Evolutionary conservation across 1,140 invertebrate genomes (phyloP).

Genomic region (Gonioctena quinquepunctata): DNA sequence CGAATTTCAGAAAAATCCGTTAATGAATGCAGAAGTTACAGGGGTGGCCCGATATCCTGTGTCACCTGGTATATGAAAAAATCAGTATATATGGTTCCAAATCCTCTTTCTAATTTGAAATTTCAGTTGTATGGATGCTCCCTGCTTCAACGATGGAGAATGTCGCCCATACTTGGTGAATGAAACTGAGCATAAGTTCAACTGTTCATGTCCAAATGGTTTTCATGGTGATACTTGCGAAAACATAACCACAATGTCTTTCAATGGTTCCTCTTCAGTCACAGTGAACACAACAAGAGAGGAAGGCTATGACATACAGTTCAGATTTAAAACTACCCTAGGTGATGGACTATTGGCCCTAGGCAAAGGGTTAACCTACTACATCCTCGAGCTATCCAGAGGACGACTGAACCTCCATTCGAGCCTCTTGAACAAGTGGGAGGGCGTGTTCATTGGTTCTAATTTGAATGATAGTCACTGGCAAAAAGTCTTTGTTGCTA

Average conservation of each 20-base stretch:
- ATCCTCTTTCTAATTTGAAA: conserved; percentile 59
- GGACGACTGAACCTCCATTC: conserved; percentile 85
- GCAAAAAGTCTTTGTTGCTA: conserved; percentile 86
- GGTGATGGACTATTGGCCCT: conserved; percentile 83
- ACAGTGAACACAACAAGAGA: conserved; percentile 78
- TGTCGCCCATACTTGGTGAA: conserved; percentile 80
- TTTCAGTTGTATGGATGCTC: conserved; percentile 74
- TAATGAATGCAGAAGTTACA: conserved; percentile 59
- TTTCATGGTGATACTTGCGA: conserved; percentile 79
- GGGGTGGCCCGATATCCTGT: no score
- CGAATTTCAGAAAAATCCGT: conserved; percentile 80
- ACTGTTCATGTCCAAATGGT: conserved; percentile 81
- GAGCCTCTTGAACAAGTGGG: conserved; percentile 84
- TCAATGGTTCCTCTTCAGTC: conserved; percentile 76
- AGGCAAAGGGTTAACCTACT: conserved; percentile 79
- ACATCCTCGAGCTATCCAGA: conserved; percentile 78
- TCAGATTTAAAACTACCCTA: conserved; percentile 89
- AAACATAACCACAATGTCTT: conserved; percentile 84
- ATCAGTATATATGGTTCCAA: neutral
- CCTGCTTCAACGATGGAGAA: conserved; percentile 81
- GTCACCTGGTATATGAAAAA: neutral
- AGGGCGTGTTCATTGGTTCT: conserved; percentile 83
- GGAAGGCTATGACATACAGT: conserved; percentile 85
- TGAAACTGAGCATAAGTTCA: conserved; percentile 79
- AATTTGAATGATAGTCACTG: conserved; percentile 83